Evolutionary conservation across 2,888 invertebrate species (phyloP).

Genomic region (Brachypalpus laphriformis): DNA sequence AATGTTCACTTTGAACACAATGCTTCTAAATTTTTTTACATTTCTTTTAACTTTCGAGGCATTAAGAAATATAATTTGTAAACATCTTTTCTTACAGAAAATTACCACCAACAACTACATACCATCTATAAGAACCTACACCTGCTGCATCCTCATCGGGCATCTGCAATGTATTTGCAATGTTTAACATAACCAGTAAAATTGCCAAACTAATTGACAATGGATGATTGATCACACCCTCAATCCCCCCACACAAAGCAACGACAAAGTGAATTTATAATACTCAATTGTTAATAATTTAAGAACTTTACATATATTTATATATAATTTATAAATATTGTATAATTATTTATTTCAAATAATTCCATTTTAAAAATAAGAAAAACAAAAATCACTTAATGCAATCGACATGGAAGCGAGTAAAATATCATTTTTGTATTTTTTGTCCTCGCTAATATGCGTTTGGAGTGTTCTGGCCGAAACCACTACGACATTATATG

Average conservation of each 20-base stretch:
- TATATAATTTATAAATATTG: constrained; percentile 18
- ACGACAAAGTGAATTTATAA: constrained; percentile 23
- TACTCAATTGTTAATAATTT: constrained; percentile 59
- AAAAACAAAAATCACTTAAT: constrained; percentile 39
- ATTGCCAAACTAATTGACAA: constrained; percentile 78
- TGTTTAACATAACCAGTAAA: constrained; percentile 78
- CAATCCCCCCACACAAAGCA: background rate
- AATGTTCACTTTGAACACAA: too few species aligned
- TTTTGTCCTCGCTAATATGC: constrained; percentile 76
- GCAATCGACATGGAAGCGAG: constrained; percentile 76
- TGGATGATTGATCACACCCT: constrained; percentile 75
- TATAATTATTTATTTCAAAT: constrained; percentile 47
- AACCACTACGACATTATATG: constrained; percentile 60
- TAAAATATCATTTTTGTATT: constrained; percentile 68
- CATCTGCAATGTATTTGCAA: constrained; percentile 76
- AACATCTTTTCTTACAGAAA: constrained; percentile 42
- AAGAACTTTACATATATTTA: constrained; percentile 3
- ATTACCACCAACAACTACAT: background rate
- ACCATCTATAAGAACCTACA: background rate
- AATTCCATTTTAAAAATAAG: constrained; percentile 45
- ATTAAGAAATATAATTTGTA: too few species aligned
- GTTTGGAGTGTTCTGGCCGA: constrained; percentile 75
- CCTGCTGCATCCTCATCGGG: constrained; percentile 38
- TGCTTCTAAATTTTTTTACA: too few species aligned
- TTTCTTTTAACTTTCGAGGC: too few species aligned